These are phyloP conservation scores for Alcedo quadribrachys DNA, from an alignment of 2,797 vertebrate genomes.

Conservation along the genomic window DNA sequence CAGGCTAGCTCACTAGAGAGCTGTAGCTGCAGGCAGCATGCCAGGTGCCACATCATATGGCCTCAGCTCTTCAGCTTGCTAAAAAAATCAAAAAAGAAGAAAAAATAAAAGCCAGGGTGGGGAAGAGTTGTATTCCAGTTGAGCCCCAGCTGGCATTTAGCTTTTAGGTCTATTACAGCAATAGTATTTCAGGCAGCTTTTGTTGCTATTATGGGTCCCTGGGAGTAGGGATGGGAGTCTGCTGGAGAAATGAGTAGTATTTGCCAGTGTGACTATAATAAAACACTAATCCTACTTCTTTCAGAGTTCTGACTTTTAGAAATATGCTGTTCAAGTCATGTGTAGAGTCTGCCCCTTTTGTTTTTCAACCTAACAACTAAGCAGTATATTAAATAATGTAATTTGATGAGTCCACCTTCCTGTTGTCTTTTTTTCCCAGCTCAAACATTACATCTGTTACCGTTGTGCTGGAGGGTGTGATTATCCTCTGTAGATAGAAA, in stretches of 20 bases:
- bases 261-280: background rate
- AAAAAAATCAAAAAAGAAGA: no score
- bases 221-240: background rate
- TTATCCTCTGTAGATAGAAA: conserved; percentile 42
- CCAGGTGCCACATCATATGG: background rate
- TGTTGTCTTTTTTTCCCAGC: background rate
- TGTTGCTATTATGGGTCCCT: background rate
- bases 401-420: conserved; percentile 24
- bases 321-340: background rate
- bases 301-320: background rate
- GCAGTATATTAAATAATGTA: background rate
- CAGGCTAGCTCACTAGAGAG: background rate
- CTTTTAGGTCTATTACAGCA: background rate
- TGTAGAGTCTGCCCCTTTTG: background rate
- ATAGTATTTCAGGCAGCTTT: background rate
- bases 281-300: background rate
- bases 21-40: background rate
- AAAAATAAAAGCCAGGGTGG: background rate
- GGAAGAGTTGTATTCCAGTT: background rate
- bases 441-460: background rate
- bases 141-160: background rate
- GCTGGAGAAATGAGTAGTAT: background rate
- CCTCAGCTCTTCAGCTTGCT: background rate
- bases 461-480: conserved; percentile 17
- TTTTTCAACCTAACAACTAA: background rate